phyloP scores from a whole-genome alignment of 2,113 vertebrate genomes.

The Caracal caracal region DNA sequence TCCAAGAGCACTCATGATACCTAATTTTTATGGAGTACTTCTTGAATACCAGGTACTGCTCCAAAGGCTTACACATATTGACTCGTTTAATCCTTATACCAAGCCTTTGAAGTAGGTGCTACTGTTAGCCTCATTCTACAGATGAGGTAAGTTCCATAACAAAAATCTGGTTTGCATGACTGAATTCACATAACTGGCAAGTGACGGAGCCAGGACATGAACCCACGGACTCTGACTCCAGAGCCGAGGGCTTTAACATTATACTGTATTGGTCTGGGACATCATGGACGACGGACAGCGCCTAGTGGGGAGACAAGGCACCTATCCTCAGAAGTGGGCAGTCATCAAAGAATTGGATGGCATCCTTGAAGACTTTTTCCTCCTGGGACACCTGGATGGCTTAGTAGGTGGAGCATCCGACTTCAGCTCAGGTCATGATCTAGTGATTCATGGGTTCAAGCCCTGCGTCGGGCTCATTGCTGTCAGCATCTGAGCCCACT shows the following conservation, averaged over 20 bases:
- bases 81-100: not conserved
- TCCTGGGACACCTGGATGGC: not conserved
- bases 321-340: not conserved
- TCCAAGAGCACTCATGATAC: not conserved
- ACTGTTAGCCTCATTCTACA: not conserved
- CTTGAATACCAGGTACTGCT: not conserved
- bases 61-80: not conserved
- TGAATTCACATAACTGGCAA: not conserved
- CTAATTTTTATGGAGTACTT: not conserved
- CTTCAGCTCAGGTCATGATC: too few relatives aligned
- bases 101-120: not conserved
- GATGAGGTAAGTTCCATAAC: not conserved
- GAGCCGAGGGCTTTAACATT: not conserved
- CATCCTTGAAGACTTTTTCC: slow-evolving; percentile 7
- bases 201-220: not conserved
- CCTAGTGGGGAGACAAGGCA: not conserved
- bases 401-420: too few relatives aligned
- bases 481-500: too few relatives aligned
- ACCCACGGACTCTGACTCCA: not conserved
- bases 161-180: not conserved
- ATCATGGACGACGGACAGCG: not conserved
- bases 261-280: not conserved
- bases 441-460: too few relatives aligned
- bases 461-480: too few relatives aligned
- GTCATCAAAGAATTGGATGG: not conserved